These are phyloP conservation scores for Drosophila borealis DNA, from an alignment of 2,888 invertebrate genomes.

Conservation along the genomic window DNA sequence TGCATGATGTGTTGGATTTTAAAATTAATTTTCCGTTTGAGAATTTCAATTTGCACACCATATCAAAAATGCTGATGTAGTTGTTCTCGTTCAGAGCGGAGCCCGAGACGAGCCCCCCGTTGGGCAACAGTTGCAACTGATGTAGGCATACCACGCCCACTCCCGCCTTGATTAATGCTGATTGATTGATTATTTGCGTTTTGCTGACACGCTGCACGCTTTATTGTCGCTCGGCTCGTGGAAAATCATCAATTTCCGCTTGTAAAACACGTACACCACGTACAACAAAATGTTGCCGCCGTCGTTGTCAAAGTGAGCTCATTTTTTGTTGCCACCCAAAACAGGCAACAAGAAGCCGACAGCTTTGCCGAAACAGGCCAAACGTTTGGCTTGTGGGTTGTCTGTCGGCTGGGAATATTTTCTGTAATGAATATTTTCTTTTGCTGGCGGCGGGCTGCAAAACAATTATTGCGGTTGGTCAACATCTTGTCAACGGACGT, in stretches of 20 bases:
- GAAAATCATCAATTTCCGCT: constrained; percentile 81
- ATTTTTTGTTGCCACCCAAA: constrained; percentile 44
- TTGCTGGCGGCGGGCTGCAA: constrained; percentile 38
- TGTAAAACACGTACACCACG: constrained; percentile 74
- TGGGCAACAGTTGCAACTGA: constrained; percentile 55
- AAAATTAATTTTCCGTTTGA: constrained; percentile 23
- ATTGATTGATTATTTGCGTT: constrained; percentile 82
- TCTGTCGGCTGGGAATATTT: constrained; percentile 1
- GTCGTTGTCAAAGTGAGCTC: constrained; percentile 56
- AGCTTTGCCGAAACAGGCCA: constrained; percentile 21
- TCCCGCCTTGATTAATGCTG: constrained; percentile 77
- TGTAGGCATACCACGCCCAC: constrained; percentile 29
- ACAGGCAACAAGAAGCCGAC: constrained; percentile 23
- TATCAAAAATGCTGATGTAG: constrained; percentile 36
- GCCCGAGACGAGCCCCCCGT: background rate
- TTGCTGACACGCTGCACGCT: constrained; percentile 76
- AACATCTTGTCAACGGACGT: constrained; percentile 58
- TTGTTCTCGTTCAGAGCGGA: constrained; percentile 8
- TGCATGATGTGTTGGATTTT: constrained; percentile 1
- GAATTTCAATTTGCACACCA: constrained; percentile 29
- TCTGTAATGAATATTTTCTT: constrained; percentile 69
- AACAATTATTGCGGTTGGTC: constrained; percentile 67
- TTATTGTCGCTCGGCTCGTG: constrained; percentile 73
- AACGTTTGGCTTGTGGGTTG: constrained; percentile 6
- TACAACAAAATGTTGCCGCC: constrained; percentile 53